Base-by-base conservation (phyloP, 2,797 vertebrate species). In the Allobates femoralis region DNA sequence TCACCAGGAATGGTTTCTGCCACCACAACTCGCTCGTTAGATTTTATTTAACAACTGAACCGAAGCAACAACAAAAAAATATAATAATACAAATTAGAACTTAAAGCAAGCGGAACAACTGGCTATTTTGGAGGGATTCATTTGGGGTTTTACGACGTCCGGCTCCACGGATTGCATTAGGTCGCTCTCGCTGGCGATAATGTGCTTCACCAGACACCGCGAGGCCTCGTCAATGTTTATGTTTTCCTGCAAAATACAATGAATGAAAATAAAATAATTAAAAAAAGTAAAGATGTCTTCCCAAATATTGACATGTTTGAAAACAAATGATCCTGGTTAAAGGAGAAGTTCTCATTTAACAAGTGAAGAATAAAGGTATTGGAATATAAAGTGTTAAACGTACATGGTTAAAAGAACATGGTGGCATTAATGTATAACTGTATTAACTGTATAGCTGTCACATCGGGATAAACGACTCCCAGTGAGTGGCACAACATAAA, bases 181-280 rank as follows among this genome's bases (percentile, higher is more conserved):
- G 90, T 98, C 96, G 26, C 94, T 96, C 92, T 99, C 97, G 0
- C 94, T 97, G 41, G 97, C 96, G 89, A 99, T 98, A 87, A 99
- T 99, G 90, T 99, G 97, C 89, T 98, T 98, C 91, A 99, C 97
- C 90, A 99, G 92, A 92, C 97, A 96, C 92, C 96, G 96, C 86
- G 97, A 96, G 55, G 97, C 98, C 91, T 99, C 97, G 0, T 93
- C 94, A 69, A 99, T 98, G 93, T 99, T 99, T 91, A 98, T 94
- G 77, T 99, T 98, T 91, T 99, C 98, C 98, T 99, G 90, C 46
- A 80, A 86, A 75, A 84, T 30, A 81, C 85, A 32, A 58, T 60
- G 50, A 66, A 58, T 8, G 67, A 41, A 41, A 5, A 6, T 23
- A 14, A 23, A 71, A 37, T n/a, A 46, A 46, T 46, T 46, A 46